Evolutionary conservation across 1,140 invertebrate genomes (phyloP).

Genomic region (Macrotrachela quadricornifera): DNA sequence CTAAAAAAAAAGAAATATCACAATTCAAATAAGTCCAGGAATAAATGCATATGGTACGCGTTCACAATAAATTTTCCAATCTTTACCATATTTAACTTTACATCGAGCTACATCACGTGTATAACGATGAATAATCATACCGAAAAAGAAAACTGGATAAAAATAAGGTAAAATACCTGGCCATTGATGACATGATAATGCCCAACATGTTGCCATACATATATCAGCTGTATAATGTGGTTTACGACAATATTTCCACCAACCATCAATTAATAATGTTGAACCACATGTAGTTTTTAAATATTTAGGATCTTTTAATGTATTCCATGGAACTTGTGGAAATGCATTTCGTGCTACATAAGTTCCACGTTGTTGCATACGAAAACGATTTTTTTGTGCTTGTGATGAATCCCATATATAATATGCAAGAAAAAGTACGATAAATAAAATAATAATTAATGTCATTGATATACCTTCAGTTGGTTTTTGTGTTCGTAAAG

Average conservation of each 20-base stretch:
- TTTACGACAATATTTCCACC: constrained; percentile 60
- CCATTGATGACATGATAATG: constrained; percentile 20
- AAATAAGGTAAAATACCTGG: constrained; percentile 39
- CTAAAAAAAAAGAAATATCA: too few relatives aligned
- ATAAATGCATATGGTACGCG: constrained; percentile 45
- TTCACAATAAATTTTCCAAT: constrained; percentile 57
- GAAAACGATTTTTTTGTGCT: background rate
- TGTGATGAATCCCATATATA: too few relatives aligned
- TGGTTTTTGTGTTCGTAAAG: background rate
- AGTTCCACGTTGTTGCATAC: constrained; percentile 29
- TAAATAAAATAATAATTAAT: too few relatives aligned
- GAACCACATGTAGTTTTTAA: constrained; percentile 56
- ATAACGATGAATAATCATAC: constrained; percentile 44
- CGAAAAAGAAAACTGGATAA: constrained; percentile 34
- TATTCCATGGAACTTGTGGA: background rate
- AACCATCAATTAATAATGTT: constrained; percentile 48
- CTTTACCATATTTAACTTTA: constrained; percentile 46
- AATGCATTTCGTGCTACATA: constrained; percentile 26
- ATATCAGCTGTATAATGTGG: constrained; percentile 72
- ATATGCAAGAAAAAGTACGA: too few relatives aligned
- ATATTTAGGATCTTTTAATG: constrained; percentile 45
- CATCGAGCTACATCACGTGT: constrained; percentile 45
- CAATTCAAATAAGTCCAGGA: constrained; percentile 14
- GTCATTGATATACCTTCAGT: background rate
- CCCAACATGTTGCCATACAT: constrained; percentile 43